Evolutionary conservation across 2,113 vertebrate species (phyloP).

Genomic region (Xiphophorus couchianus): DNA sequence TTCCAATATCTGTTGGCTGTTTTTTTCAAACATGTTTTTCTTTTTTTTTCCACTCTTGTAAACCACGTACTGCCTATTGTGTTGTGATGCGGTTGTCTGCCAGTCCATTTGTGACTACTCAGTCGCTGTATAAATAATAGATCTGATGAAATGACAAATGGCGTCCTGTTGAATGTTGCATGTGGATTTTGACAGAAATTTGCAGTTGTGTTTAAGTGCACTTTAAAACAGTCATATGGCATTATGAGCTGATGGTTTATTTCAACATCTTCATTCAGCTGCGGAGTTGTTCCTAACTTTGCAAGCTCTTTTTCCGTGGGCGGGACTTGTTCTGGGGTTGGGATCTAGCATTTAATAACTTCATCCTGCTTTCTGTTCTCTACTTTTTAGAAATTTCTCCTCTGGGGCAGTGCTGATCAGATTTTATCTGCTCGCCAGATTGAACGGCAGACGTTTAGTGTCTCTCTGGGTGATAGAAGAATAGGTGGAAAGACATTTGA

Average conservation of each 20-base stretch:
- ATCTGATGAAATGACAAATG: slow-evolving; percentile 61
- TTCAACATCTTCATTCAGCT: background rate
- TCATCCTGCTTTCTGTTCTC: background rate
- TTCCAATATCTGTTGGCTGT: no score
- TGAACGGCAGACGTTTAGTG: slow-evolving; percentile 11
- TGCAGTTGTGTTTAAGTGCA: slow-evolving; percentile 47
- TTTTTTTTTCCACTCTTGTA: background rate
- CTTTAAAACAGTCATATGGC: slow-evolving; percentile 37
- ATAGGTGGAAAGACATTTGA: slow-evolving; percentile 2
- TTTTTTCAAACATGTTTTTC: no score
- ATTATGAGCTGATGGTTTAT: slow-evolving; percentile 32
- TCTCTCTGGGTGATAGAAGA: slow-evolving; percentile 16
- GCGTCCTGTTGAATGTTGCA: slow-evolving; percentile 60
- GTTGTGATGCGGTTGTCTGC: slow-evolving; percentile 23
- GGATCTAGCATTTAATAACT: background rate
- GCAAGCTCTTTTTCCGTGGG: background rate
- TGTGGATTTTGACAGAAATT: slow-evolving; percentile 53
- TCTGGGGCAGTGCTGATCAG: slow-evolving; percentile 8
- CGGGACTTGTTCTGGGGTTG: background rate
- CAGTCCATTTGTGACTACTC: slow-evolving; percentile 31
- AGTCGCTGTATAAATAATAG: slow-evolving; percentile 60
- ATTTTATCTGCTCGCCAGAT: slow-evolving; percentile 10
- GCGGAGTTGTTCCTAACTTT: background rate
- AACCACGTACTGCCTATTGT: slow-evolving; percentile 11
- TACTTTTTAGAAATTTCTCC: background rate